phyloP scores from a whole-genome alignment of 2,888 invertebrate species.

The Andrena chrysosceles region DNA sequence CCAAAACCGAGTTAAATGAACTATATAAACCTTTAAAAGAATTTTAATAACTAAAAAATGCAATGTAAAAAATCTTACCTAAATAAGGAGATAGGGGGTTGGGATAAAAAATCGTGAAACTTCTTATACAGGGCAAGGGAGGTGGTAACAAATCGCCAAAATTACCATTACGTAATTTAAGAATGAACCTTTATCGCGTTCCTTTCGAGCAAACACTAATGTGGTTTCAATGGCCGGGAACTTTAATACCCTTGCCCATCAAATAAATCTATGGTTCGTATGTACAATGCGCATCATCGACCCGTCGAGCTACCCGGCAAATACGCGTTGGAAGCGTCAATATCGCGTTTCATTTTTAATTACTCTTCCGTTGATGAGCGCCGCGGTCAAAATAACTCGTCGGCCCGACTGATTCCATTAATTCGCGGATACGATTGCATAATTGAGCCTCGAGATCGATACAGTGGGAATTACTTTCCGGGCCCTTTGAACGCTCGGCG shows the following conservation, averaged over 20 bases:
- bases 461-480: not conserved
- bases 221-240: not conserved
- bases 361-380: slow-evolving; percentile 10
- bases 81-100: no score
- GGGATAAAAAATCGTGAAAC: no score
- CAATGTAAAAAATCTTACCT: no score
- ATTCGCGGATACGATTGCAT: not conserved
- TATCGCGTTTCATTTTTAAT: slow-evolving; percentile 39
- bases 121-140: no score
- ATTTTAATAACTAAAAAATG: no score
- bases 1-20: no score
- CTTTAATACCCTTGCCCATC: not conserved
- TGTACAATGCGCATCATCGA: slow-evolving; percentile 3
- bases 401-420: slow-evolving; percentile 45
- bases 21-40: no score
- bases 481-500: not conserved
- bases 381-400: slow-evolving; percentile 28
- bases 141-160: no score
- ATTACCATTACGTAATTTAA: no score
- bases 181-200: not conserved
- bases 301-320: slow-evolving; percentile 10
- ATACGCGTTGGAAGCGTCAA: slow-evolving; percentile 21
- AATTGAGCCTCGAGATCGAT: slow-evolving; percentile 6
- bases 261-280: slow-evolving; percentile 12
- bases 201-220: not conserved